Percentiles rank a stretch among this genome's conserved stretches.
Evolutionary conservation across 2,113 vertebrate species (phyloP).

Genomic region (Campylomormyrus tamandua): DNA sequence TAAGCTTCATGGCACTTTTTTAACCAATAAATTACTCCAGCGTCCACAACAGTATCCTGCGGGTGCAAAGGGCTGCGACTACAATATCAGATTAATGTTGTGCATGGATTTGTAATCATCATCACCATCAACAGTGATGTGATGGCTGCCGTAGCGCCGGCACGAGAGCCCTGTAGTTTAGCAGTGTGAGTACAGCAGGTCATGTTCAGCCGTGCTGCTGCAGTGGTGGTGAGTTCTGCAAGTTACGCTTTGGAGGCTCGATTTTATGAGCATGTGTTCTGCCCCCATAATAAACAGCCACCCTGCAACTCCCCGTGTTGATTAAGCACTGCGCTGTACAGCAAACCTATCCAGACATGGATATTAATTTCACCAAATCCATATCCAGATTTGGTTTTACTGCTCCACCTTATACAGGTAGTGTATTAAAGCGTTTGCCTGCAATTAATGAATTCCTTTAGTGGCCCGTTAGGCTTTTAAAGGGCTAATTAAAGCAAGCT

Average conservation of each 20-base stretch:
- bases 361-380: not conserved
- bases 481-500: not conserved
- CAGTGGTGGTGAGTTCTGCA: constrained; percentile 9
- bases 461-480: not conserved
- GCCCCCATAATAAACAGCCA: not conserved
- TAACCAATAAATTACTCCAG: constrained; percentile 61
- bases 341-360: not conserved
- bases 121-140: constrained; percentile 61
- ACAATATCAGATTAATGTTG: constrained; percentile 65
- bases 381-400: not conserved
- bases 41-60: constrained; percentile 61
- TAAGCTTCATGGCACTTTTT: constrained; percentile 62
- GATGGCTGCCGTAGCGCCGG: constrained; percentile 32
- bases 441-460: not conserved
- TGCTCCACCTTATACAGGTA: not conserved
- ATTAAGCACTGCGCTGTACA: not conserved
- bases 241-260: not conserved
- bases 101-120: constrained; percentile 65
- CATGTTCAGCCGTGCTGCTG: constrained; percentile 21
- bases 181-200: constrained; percentile 33
- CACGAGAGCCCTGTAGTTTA: constrained; percentile 1
- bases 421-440: not conserved
- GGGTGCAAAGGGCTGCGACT: constrained; percentile 65
- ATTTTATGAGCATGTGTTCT: not conserved
- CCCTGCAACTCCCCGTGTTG: not conserved